Percentiles rank a stretch among this genome's conserved stretches.
Conservation (phyloP, 2,888 invertebrate species). For the Rotaria magnacalcarata region DNA sequence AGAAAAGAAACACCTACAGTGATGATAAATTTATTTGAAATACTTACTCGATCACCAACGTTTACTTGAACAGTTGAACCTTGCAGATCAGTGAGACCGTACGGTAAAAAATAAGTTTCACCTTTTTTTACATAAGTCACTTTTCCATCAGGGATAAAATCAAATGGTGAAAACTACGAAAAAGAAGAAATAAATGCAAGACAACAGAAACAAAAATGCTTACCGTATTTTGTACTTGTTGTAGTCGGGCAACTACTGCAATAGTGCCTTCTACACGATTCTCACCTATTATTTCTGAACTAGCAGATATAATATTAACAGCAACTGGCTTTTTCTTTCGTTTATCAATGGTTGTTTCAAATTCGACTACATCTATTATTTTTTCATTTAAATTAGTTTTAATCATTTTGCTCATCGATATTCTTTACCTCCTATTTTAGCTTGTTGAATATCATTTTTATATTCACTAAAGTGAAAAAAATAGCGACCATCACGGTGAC, state of each 20-base stretch:
- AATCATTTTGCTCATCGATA: neutral
- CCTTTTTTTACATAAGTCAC: conserved; percentile 95
- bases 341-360: conserved; percentile 43
- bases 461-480: conserved; percentile 41
- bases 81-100: conserved; percentile 89
- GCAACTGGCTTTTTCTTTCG: conserved; percentile 40
- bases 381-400: neutral
- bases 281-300: conserved; percentile 1
- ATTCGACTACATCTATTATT: conserved; percentile 40
- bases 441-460: conserved; percentile 36
- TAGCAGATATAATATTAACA: conserved; percentile 34
- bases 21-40: conserved; percentile 5
- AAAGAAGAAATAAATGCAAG: neutral
- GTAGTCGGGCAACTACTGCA: conserved; percentile 36
- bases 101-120: conserved; percentile 94
- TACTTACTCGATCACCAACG: conserved; percentile 88
- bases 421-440: conserved; percentile 21
- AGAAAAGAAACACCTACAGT: neutral
- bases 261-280: conserved; percentile 34
- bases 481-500: conserved; percentile 33
- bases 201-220: neutral
- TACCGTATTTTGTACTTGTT: neutral
- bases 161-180: neutral
- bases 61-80: conserved; percentile 76
- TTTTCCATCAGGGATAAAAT: conserved; percentile 64